Evolutionary conservation across 2,113 vertebrate species (phyloP).

Genomic region (Speoplatyrhinus poulsoni): DNA sequence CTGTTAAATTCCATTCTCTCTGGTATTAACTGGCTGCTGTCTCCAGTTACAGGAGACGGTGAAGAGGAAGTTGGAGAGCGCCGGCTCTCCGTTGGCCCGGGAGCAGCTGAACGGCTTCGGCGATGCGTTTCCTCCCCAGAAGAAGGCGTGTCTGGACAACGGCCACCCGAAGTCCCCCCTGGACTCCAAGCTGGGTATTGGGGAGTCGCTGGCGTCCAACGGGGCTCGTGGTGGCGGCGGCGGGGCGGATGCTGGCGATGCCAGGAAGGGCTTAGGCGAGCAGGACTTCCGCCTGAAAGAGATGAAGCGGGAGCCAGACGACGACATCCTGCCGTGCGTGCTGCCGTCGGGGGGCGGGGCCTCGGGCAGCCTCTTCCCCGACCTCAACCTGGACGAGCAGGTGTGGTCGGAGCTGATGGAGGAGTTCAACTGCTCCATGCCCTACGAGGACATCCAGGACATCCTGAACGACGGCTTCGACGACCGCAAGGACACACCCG

Average conservation of each 20-base stretch:
- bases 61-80: slow-evolving; percentile 89
- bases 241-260: slow-evolving; percentile 68
- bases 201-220: slow-evolving; percentile 70
- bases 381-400: slow-evolving; percentile 97
- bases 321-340: slow-evolving; percentile 91
- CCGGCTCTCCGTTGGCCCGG: slow-evolving; percentile 84
- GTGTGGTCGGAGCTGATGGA: slow-evolving; percentile 98
- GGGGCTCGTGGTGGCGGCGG: slow-evolving; percentile 75
- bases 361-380: slow-evolving; percentile 89
- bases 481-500: slow-evolving; percentile 88
- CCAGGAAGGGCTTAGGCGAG: slow-evolving; percentile 71
- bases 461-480: slow-evolving; percentile 95
- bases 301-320: slow-evolving; percentile 96
- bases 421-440: slow-evolving; percentile 93
- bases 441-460: slow-evolving; percentile 96
- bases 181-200: slow-evolving; percentile 79
- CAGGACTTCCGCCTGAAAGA: slow-evolving; percentile 85
- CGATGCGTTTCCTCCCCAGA: slow-evolving; percentile 85
- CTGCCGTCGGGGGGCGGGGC: slow-evolving; percentile 82
- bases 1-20: background rate
- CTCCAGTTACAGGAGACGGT: slow-evolving; percentile 89
- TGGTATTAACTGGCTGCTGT: slow-evolving; percentile 2
- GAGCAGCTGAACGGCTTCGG: slow-evolving; percentile 88
- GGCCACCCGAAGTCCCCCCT: slow-evolving; percentile 77
- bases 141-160: slow-evolving; percentile 86